A percentile compares a stretch with the other conserved stretches of the same genome.
These are phyloP conservation scores for Neopelma chrysocephalum DNA, from an alignment of 2,797 vertebrate species.

Conservation along the genomic window DNA sequence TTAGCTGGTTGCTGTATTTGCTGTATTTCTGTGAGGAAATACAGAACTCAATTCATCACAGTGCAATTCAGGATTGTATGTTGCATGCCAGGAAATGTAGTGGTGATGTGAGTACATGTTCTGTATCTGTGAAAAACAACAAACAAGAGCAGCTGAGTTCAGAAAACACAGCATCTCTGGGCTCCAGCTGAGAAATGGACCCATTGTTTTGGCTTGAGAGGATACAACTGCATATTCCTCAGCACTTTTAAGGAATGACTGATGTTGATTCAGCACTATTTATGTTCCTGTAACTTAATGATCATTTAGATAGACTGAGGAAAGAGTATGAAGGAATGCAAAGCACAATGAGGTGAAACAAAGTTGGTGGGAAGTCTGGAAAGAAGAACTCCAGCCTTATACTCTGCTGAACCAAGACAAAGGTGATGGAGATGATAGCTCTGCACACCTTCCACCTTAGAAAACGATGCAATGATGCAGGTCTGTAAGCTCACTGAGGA, in stretches of 20 bases:
- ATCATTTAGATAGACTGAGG: not conserved
- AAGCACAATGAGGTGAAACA: not conserved
- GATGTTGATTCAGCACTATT: not conserved
- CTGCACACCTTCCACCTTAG: not conserved
- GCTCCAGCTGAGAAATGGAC: not conserved
- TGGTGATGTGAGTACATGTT: not conserved
- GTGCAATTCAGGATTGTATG: not conserved
- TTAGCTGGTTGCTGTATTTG: constrained; percentile 15
- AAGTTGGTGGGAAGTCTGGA: not conserved
- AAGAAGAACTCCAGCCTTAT: not conserved
- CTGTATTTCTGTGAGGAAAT: not conserved
- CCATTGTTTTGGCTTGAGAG: not conserved
- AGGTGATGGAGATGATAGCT: not conserved
- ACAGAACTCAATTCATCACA: not conserved
- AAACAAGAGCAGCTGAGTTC: not conserved
- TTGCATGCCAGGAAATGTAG: not conserved
- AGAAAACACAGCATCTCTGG: not conserved
- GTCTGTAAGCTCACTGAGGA: not conserved
- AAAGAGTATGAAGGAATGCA: not conserved
- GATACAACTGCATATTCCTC: not conserved
- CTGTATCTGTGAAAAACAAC: not conserved
- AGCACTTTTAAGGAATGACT: not conserved
- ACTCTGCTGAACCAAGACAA: not conserved
- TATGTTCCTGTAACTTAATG: not conserved
- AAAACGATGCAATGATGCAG: not conserved